Base-by-base conservation (phyloP, 2,888 invertebrate genomes). In the Catocala sponsa region DNA sequence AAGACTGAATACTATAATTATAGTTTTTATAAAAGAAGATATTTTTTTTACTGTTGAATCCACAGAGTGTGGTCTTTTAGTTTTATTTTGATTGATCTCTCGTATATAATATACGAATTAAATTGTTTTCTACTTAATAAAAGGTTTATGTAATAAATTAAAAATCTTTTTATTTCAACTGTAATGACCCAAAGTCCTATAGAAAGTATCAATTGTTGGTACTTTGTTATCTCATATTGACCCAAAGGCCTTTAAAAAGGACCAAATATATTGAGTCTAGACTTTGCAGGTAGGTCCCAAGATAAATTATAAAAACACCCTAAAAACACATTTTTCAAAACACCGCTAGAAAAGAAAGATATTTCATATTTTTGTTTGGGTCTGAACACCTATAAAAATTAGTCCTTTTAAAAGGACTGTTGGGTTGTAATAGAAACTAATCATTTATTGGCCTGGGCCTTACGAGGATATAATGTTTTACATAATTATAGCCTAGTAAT, bases 381-480 rank as follows among this genome's bases (percentile, higher is more conserved):
- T 44, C 44, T 44, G 44, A 44, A 44, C 2, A n/a, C 6, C 44
- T 44, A 11, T 44, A 44, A n/a, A 6, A 44, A 10, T 44, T 44
- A 44, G n/a, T 44, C 44, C 44, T 44, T 44, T 44, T 44, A 12
- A 44, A 44, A 44, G 44, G 44, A 44, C 44, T 4, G 44, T 44
- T 25, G 25, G 25, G 25, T 25, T 25, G 25, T 25, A 25, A 25
- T 25, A 25, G 2, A 25, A 25, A 25, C 44, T n/a, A 44, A n/a
- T 10, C 44, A 44, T 44, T n/a, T 44, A 44, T 44, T 44, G 44
- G 44, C 44, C n/a, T 44, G 44, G 44, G 44, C 44, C 44, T 44
- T 44, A 44, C 44, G 44, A 15, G 15, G 15, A 1, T 15, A 15
- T 15, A 15, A n/a, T n/a, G n/a, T n/a, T n/a, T n/a, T n/a, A n/a